Evolutionary conservation across 2,113 vertebrate species (phyloP).

Genomic region (Microcebus griseorufus): DNA sequence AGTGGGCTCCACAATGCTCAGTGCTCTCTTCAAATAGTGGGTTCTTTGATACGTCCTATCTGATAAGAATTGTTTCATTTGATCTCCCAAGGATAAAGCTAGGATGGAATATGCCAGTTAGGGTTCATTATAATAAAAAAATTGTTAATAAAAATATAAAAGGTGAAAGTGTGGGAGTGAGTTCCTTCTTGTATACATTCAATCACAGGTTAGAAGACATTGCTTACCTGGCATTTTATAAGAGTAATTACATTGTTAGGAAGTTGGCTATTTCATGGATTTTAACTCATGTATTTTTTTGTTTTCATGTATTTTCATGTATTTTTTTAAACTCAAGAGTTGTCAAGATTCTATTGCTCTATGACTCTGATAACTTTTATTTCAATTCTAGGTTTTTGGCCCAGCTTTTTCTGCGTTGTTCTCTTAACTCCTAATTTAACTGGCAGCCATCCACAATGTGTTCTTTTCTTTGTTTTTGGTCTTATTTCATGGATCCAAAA

Average conservation of each 20-base stretch:
- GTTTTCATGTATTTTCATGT: not conserved
- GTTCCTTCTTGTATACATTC: not conserved
- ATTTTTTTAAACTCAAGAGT: not conserved
- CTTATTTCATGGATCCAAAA: conserved; percentile 30
- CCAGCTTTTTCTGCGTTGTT: not conserved
- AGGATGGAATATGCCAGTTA: not conserved
- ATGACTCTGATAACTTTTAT: not conserved
- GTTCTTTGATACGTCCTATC: not conserved
- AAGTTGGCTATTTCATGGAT: not conserved
- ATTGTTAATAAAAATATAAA: not conserved
- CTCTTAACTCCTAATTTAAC: conserved; percentile 36
- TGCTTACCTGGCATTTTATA: not conserved
- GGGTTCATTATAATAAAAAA: not conserved
- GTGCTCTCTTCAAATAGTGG: not conserved
- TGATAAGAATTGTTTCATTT: not conserved
- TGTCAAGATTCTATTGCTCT: conserved; percentile 25
- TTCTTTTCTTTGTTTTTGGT: conserved; percentile 6
- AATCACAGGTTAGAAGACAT: not conserved
- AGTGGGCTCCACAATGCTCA: not conserved
- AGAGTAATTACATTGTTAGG: not conserved
- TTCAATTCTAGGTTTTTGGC: conserved; percentile 12
- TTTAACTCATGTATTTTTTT: conserved; percentile 4
- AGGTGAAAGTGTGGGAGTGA: not conserved
- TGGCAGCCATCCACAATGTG: not conserved
- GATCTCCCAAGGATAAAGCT: not conserved